Percentiles rank a stretch among this genome's conserved stretches.
These are phyloP conservation scores for Stictonetta naevosa DNA, from an alignment of 2,113 vertebrate genomes.

Conservation along the genomic window DNA sequence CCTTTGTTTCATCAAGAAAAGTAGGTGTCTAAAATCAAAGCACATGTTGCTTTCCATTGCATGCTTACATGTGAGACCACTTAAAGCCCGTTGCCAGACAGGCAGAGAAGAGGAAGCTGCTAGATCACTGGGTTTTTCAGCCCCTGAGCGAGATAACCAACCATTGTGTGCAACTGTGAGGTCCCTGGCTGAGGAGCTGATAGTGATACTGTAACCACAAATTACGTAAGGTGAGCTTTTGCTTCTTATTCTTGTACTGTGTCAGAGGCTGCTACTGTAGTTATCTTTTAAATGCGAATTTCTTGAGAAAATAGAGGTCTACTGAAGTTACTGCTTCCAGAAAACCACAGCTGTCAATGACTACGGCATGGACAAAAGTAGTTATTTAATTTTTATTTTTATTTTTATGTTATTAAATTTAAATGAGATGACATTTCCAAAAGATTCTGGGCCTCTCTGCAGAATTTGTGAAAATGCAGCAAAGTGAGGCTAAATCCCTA, in stretches of 20 bases:
- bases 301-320: neutral
- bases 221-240: neutral
- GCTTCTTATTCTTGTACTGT: neutral
- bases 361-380: neutral
- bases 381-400: neutral
- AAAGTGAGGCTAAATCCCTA: neutral
- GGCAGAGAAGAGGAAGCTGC: neutral
- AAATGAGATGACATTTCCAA: neutral
- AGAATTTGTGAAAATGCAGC: neutral
- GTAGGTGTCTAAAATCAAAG: neutral
- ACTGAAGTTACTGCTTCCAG: neutral
- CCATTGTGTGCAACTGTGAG: neutral
- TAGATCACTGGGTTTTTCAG: neutral
- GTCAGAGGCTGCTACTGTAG: neutral
- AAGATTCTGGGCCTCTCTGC: neutral
- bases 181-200: neutral
- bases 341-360: neutral
- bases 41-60: neutral
- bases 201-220: neutral
- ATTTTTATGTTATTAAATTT: neutral
- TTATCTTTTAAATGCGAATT: neutral
- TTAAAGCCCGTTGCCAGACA: neutral
- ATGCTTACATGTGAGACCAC: neutral
- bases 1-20: neutral
- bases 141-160: neutral